These are phyloP conservation scores for Conus ventricosus DNA, from an alignment of 1,140 invertebrate species.

Conservation along the genomic window DNA sequence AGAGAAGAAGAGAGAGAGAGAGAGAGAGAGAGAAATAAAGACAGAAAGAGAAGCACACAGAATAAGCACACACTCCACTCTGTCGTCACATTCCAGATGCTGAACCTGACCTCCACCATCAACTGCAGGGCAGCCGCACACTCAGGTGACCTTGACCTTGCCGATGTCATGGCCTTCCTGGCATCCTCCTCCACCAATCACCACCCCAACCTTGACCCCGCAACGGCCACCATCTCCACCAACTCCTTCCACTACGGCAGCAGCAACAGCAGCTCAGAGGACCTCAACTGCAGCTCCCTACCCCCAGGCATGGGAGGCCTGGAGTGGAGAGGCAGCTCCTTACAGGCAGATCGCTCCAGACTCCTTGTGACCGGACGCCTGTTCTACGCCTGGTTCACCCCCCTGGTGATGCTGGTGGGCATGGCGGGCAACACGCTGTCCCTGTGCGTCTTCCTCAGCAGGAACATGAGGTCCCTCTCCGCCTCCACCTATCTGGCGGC, in stretches of 20 bases:
- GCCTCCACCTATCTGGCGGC: conserved; percentile 66
- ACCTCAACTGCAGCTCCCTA: not conserved
- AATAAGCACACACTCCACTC: too few relatives aligned
- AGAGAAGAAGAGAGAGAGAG: too few relatives aligned
- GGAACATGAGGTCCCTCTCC: conserved; percentile 57
- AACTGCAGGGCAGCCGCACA: too few relatives aligned
- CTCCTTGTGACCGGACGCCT: conserved; percentile 36
- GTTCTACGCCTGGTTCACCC: conserved; percentile 59
- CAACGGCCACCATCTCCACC: too few relatives aligned
- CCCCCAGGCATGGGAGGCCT: not conserved
- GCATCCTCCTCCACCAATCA: conserved; percentile 4
- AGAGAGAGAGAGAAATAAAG: too few relatives aligned
- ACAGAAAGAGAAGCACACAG: too few relatives aligned
- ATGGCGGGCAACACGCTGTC: conserved; percentile 63
- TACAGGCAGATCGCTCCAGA: not conserved
- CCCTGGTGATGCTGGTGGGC: conserved; percentile 54
- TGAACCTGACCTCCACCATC: too few relatives aligned
- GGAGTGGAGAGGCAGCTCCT: not conserved
- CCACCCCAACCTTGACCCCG: not conserved
- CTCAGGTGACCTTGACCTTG: conserved; percentile 32
- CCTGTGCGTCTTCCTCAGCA: conserved; percentile 63
- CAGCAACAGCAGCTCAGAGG: not conserved
- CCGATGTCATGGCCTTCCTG: conserved; percentile 34
- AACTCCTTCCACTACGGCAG: not conserved
- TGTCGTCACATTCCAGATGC: too few relatives aligned